Conservation (phyloP, 2,797 vertebrate species). For the Enteromius paludinosus region DNA sequence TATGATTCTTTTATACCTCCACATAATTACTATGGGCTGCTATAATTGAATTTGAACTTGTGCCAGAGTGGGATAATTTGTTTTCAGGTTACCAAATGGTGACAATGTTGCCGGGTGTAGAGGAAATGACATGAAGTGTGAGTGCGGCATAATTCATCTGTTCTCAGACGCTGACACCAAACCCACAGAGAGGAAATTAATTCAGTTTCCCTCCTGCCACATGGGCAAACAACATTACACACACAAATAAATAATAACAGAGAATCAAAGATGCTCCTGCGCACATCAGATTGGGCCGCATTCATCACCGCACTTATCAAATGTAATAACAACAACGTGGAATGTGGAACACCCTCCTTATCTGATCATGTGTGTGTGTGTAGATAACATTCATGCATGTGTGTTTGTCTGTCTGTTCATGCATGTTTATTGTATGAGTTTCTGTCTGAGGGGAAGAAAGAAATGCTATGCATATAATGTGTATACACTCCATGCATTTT, state of each 20-base stretch:
- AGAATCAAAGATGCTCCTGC: conserved; percentile 65
- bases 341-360: conserved; percentile 65
- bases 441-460: conserved; percentile 13
- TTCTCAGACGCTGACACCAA: conserved; percentile 76
- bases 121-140: conserved; percentile 87
- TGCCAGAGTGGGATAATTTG: conserved; percentile 97
- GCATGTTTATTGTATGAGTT: conserved; percentile 34
- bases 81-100: conserved; percentile 97
- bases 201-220: conserved; percentile 72
- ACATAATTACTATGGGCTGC: conserved; percentile 91
- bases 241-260: conserved; percentile 77
- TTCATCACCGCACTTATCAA: conserved; percentile 72
- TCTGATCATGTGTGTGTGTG: conserved; percentile 69
- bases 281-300: conserved; percentile 53
- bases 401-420: conserved; percentile 54
- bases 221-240: conserved; percentile 75
- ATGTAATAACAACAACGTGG: conserved; percentile 70
- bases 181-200: conserved; percentile 82
- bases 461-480: conserved; percentile 4
- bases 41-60: conserved; percentile 98
- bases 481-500: neutral
- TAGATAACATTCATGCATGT: neutral
- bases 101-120: conserved; percentile 90
- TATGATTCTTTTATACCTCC: conserved; percentile 95
- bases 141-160: conserved; percentile 79